Conservation (phyloP, 2,888 invertebrate species). For the Neria commutata region DNA sequence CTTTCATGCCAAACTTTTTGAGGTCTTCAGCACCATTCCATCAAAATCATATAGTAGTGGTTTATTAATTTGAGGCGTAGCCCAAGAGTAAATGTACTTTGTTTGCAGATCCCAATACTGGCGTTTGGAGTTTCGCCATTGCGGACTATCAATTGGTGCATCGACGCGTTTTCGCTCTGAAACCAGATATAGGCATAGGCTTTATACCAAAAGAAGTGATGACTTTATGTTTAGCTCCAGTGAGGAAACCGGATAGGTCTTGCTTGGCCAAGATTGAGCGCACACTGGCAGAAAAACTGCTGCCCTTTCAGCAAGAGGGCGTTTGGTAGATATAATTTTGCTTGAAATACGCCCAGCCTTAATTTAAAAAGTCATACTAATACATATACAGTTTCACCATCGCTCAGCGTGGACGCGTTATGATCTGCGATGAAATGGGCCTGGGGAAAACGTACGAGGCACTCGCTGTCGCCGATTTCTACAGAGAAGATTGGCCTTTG, state of each 20-base stretch:
- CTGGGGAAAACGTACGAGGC: slow-evolving; percentile 96
- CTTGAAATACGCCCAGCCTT: slow-evolving; percentile 24
- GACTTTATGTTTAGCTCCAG: slow-evolving; percentile 62
- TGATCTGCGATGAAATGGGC: slow-evolving; percentile 98
- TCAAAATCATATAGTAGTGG: slow-evolving; percentile 78
- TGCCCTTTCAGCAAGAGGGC: slow-evolving; percentile 90
- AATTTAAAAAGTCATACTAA: background rate
- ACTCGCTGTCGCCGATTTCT: slow-evolving; percentile 88
- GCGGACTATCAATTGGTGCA: slow-evolving; percentile 72
- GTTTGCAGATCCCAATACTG: slow-evolving; percentile 75
- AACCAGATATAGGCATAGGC: slow-evolving; percentile 69
- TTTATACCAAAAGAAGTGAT: slow-evolving; percentile 71
- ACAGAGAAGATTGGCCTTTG: slow-evolving; percentile 88
- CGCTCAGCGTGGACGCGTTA: slow-evolving; percentile 78
- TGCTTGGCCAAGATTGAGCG: slow-evolving; percentile 75
- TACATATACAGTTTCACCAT: slow-evolving; percentile 84
- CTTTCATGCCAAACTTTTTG: slow-evolving; percentile 73
- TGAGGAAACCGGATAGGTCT: slow-evolving; percentile 60
- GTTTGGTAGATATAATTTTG: slow-evolving; percentile 69
- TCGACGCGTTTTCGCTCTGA: slow-evolving; percentile 66
- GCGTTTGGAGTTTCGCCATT: slow-evolving; percentile 78
- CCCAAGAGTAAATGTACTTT: too few species aligned
- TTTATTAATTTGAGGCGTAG: too few species aligned
- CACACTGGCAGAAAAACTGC: slow-evolving; percentile 70
- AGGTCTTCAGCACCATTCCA: slow-evolving; percentile 76